Base-by-base conservation (phyloP, 2,797 vertebrate genomes). In the Setipinna tenuifilis region DNA sequence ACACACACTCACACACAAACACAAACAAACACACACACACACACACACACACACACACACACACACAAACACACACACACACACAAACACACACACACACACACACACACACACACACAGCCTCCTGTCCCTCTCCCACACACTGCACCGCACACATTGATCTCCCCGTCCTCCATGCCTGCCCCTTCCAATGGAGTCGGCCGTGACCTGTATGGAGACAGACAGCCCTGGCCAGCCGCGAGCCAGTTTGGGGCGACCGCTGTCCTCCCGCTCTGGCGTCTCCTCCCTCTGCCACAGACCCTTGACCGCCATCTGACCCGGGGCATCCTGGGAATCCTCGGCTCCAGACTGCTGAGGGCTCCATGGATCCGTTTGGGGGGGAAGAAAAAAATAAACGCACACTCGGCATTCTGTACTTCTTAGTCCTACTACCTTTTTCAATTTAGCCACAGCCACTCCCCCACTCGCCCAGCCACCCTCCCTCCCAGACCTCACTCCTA, bases 51-150 rank as follows among this genome's bases (percentile, higher is more conserved):
- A 54, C 50, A 14, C 50, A 14, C 50, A 54, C 78, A 44, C 80
- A 48, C 25, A n/a, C 35, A 54, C 50, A 54, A 0, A 54, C 54
- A 75, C 57, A 83, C 65, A 78, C 50, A 61, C 83, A 80, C 82
- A 28, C 80, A 59, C 35, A 83, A 23, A 84, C 65, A 71, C 65
- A 65, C 61, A 65, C 83, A 80, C 82, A 28, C 80, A 59, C 35
- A 83, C 31, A 84, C 65, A 71, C 65, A 65, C 61, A 65, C 61
- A 65, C 17, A 23, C 9, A 10, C 50, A 54, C 50, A 54, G 50
- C 14, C 50, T 54, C 50, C 50, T 54, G 1, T 54, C 50, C 50
- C 50, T 10, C 50, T 54, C 50, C 50, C 7, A 14, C 50, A 54
- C 35, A 41, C n/a, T n/a, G 46, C 10, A 3, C 50, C 50, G 50